Conservation (phyloP, 2,888 invertebrate species). For the Zhengitettix transpicula region DNA sequence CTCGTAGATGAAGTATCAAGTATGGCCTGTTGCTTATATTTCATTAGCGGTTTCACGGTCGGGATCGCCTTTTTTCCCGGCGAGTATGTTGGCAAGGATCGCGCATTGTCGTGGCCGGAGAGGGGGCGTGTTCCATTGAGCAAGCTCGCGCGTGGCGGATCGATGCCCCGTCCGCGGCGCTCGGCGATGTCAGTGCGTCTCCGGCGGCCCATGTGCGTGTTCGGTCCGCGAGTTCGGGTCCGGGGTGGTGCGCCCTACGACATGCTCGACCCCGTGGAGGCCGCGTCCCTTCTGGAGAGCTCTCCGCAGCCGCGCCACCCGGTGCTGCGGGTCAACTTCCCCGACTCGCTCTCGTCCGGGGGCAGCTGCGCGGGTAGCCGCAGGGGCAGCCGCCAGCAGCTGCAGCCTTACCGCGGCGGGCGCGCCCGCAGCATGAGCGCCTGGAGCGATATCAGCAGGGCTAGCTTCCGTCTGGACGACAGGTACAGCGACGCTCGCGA, state of each 20-base stretch:
- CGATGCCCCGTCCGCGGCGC: neutral
- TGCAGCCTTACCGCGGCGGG: constrained; percentile 21
- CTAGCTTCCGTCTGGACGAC: constrained; percentile 65
- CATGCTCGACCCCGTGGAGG: neutral
- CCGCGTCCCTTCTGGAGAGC: too few species aligned
- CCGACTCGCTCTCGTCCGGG: neutral
- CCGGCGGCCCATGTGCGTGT: neutral
- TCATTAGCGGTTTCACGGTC: too few species aligned
- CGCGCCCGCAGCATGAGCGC: constrained; percentile 60
- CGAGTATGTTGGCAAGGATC: too few species aligned
- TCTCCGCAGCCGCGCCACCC: neutral
- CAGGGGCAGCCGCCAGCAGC: constrained; percentile 3
- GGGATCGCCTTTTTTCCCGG: too few species aligned
- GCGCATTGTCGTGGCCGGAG: too few species aligned
- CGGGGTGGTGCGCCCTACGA: neutral
- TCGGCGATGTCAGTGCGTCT: neutral
- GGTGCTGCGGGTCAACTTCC: neutral
- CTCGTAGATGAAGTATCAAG: too few species aligned
- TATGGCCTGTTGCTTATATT: too few species aligned
- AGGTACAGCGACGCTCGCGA: constrained; percentile 31
- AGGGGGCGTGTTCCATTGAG: too few species aligned
- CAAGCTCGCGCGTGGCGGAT: too few species aligned
- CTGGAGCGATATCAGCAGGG: constrained; percentile 74
- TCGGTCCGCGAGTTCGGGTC: neutral
- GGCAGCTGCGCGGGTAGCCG: constrained; percentile 17